A percentile compares a stretch with the other conserved stretches of the same genome.
Evolutionary conservation across 2,113 vertebrate genomes (phyloP).

Genomic region (Patagioenas fasciata): DNA sequence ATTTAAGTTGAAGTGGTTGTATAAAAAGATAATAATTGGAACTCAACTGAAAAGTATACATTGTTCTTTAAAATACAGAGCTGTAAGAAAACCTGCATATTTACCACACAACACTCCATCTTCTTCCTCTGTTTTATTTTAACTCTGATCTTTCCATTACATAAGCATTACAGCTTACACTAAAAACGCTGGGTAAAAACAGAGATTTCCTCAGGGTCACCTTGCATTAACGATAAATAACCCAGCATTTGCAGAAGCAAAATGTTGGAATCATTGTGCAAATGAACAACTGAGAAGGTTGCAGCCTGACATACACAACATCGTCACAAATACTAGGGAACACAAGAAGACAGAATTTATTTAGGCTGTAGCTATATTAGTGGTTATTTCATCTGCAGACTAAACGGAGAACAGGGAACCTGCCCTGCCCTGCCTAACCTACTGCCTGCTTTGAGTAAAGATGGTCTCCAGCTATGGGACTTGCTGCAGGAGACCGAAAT

Average conservation of each 20-base stretch:
- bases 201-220: not conserved
- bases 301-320: not conserved
- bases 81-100: not conserved
- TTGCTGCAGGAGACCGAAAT: not conserved
- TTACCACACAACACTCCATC: not conserved
- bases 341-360: not conserved
- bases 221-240: not conserved
- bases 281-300: not conserved
- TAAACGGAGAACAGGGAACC: not conserved
- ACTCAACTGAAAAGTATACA: not conserved
- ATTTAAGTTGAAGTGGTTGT: not conserved
- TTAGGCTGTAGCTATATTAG: not conserved
- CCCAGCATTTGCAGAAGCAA: not conserved
- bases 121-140: not conserved
- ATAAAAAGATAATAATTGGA: not conserved
- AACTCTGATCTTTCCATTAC: not conserved
- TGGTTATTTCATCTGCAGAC: not conserved
- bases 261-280: not conserved
- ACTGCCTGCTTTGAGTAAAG: not conserved
- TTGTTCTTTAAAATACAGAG: not conserved
- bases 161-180: not conserved
- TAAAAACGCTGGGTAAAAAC: not conserved
- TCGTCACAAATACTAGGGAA: not conserved
- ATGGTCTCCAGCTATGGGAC: not conserved
- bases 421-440: not conserved